These are phyloP conservation scores for Nephotettix cincticeps DNA, from an alignment of 1,140 invertebrate species.

Conservation along the genomic window DNA sequence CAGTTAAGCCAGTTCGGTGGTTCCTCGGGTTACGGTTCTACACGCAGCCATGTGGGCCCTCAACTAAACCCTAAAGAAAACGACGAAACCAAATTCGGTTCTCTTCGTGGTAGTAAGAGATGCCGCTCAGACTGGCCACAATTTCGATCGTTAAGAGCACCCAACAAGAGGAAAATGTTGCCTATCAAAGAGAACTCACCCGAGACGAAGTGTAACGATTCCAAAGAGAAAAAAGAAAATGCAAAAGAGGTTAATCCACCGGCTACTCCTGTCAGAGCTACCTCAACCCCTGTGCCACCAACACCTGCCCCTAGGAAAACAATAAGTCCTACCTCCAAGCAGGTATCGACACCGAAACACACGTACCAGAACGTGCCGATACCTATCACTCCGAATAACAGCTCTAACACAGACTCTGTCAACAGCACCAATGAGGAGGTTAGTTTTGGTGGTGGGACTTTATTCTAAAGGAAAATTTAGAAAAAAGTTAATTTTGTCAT, in stretches of 20 bases:
- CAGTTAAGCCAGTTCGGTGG: slow-evolving; percentile 50
- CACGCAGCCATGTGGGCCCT: slow-evolving; percentile 55
- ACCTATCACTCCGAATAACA: slow-evolving; percentile 47
- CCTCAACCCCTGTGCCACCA: slow-evolving; percentile 41
- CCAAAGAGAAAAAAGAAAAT: slow-evolving; percentile 39
- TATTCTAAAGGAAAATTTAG: no score
- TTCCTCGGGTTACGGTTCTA: slow-evolving; percentile 61
- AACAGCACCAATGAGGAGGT: slow-evolving; percentile 24
- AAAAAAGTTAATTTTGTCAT: no score
- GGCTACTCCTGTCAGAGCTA: slow-evolving; percentile 13
- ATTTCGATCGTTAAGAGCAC: slow-evolving; percentile 35
- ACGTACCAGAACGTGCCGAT: slow-evolving; percentile 56
- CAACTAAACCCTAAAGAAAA: slow-evolving; percentile 45
- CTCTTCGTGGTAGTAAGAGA: slow-evolving; percentile 45
- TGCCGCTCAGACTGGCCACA: slow-evolving; percentile 35
- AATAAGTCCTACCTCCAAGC: slow-evolving; percentile 37
- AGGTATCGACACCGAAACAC: slow-evolving; percentile 49
- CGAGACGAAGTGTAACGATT: slow-evolving; percentile 43
- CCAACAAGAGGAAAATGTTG: slow-evolving; percentile 46
- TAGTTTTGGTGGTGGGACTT: slow-evolving; percentile 8
- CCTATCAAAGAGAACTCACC: slow-evolving; percentile 49
- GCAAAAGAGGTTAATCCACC: not conserved
- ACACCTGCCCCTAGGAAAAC: slow-evolving; percentile 49
- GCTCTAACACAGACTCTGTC: slow-evolving; percentile 25
- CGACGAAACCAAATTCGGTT: slow-evolving; percentile 48